Conservation (phyloP, 2,113 vertebrate species). For the Gopherus evgoodei region DNA sequence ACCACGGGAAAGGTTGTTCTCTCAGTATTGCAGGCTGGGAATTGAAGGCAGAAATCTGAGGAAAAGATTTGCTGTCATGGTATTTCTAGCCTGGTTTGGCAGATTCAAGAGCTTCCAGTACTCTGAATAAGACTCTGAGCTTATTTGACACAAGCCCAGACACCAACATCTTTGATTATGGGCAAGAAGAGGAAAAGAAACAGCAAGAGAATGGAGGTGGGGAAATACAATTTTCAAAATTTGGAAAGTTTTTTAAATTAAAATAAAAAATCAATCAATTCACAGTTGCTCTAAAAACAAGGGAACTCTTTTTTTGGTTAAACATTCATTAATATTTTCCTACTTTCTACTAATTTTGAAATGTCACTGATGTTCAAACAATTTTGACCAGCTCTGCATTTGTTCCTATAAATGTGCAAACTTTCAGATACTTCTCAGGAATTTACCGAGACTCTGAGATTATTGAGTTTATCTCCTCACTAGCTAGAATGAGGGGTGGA, state of each 20-base stretch:
- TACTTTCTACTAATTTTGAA: not conserved
- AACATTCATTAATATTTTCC: not conserved
- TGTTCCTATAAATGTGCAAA: not conserved
- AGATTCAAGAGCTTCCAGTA: not conserved
- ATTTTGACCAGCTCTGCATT: not conserved
- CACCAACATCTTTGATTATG: not conserved
- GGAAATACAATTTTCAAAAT: not conserved
- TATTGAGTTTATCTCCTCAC: not conserved
- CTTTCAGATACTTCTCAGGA: fast-evolving
- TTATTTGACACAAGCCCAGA: not conserved
- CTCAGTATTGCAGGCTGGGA: not conserved
- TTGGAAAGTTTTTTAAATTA: not conserved
- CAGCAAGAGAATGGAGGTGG: too few relatives aligned
- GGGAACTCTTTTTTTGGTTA: too few relatives aligned
- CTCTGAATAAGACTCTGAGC: not conserved
- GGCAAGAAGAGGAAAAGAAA: too few relatives aligned
- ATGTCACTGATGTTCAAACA: not conserved
- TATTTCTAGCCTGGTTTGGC: not conserved
- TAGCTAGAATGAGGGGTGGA: not conserved
- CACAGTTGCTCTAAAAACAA: too few relatives aligned
- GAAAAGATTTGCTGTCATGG: not conserved
- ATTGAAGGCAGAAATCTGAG: not conserved
- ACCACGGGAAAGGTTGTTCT: not conserved
- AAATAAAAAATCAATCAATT: too few relatives aligned
- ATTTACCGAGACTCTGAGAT: not conserved